These are phyloP conservation scores for Sebastes matsubarae DNA, from an alignment of 2,797 vertebrate species.

Conservation along the genomic window DNA sequence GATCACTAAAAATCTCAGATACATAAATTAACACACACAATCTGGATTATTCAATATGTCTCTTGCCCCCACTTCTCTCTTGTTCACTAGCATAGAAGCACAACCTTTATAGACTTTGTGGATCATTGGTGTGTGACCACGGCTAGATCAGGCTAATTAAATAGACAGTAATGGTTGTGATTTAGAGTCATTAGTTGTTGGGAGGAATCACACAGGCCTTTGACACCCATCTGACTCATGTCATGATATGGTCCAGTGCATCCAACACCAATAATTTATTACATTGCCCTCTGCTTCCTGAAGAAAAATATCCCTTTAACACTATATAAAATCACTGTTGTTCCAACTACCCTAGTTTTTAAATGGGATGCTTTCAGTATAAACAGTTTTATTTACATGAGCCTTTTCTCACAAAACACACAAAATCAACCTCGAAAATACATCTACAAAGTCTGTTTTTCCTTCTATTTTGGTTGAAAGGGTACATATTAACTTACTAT, in stretches of 20 bases:
- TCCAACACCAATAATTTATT: slow-evolving; percentile 33
- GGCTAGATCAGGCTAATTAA: slow-evolving; percentile 65
- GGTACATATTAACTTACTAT: not conserved
- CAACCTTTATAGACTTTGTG: slow-evolving; percentile 31
- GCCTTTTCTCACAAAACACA: not conserved
- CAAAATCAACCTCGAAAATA: not conserved
- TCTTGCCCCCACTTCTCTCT: not conserved
- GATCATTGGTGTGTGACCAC: slow-evolving; percentile 55
- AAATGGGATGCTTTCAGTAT: not conserved
- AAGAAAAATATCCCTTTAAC: not conserved
- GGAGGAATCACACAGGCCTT: slow-evolving; percentile 52
- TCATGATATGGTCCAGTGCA: slow-evolving; percentile 33
- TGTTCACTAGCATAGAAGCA: not conserved
- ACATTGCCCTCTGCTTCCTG: slow-evolving; percentile 3
- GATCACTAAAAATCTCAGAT: not conserved
- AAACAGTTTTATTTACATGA: not conserved
- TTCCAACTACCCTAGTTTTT: not conserved
- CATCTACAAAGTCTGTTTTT: not conserved
- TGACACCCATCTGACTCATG: slow-evolving; percentile 48
- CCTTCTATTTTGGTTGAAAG: not conserved
- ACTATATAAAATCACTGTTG: not conserved
- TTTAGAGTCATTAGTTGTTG: slow-evolving; percentile 69
- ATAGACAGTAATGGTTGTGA: slow-evolving; percentile 62
- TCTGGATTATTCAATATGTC: slow-evolving; percentile 2
- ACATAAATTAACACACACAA: not conserved